These are phyloP conservation scores for Diachrysia chrysitis DNA, from an alignment of 2,888 invertebrate genomes.

Conservation along the genomic window DNA sequence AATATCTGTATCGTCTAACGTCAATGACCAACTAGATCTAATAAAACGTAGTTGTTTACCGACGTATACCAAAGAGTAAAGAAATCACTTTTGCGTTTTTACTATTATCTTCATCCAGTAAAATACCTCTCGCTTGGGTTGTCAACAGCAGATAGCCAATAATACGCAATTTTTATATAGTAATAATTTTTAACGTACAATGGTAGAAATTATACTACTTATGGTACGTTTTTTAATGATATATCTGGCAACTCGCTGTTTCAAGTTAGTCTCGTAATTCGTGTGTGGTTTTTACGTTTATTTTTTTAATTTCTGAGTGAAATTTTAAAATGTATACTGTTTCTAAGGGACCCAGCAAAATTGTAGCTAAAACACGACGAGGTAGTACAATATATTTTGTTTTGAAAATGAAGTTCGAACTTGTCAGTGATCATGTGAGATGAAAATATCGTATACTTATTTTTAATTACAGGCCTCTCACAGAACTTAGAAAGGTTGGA, in stretches of 20 bases:
- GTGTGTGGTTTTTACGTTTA: conserved; percentile 78
- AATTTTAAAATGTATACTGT: conserved; percentile 94
- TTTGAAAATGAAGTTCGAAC: conserved; percentile 37
- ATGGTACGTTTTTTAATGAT: conserved; percentile 6
- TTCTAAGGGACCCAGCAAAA: conserved; percentile 96
- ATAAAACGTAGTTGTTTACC: no score
- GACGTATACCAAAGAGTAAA: no score
- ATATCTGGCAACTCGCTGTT: conserved; percentile 50
- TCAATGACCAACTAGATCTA: no score
- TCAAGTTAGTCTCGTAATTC: conserved; percentile 68
- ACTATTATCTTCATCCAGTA: no score
- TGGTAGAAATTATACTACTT: not conserved
- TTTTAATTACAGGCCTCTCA: conserved; percentile 90
- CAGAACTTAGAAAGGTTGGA: conserved; percentile 95
- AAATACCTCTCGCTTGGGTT: no score
- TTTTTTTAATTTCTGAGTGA: conserved; percentile 79
- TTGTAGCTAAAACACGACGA: conserved; percentile 95
- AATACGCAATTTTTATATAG: no score
- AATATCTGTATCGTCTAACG: no score
- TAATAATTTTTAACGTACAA: not conserved
- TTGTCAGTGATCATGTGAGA: conserved; percentile 60
- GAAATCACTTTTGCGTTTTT: no score
- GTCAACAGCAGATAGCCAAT: no score
- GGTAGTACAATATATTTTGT: conserved; percentile 81
- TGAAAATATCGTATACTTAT: conserved; percentile 65